A percentile compares a stretch with the other conserved stretches of the same genome.
These are phyloP conservation scores for Streblospio benedicti DNA, from an alignment of 1,140 invertebrate species.

Conservation along the genomic window DNA sequence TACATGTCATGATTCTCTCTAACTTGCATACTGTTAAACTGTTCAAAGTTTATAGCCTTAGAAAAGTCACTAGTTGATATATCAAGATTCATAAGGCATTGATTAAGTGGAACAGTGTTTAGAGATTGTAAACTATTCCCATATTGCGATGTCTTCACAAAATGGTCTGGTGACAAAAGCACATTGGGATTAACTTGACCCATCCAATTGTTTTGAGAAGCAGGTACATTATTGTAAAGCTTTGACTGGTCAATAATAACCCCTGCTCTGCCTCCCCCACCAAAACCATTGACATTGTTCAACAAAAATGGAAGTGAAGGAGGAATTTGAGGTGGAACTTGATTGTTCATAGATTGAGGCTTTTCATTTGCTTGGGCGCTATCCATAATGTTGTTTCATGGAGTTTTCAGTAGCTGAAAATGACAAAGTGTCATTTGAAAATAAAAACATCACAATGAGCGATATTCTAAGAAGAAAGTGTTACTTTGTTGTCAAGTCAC, in stretches of 20 bases:
- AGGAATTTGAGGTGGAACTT: too few relatives aligned
- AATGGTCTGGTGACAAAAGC: background rate
- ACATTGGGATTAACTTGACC: background rate
- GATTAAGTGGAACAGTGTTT: background rate
- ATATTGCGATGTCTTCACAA: background rate
- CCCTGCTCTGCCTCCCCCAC: too few relatives aligned
- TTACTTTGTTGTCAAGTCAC: background rate
- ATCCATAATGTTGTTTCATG: background rate
- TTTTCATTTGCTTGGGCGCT: background rate
- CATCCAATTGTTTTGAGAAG: background rate
- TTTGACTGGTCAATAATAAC: background rate
- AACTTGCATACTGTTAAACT: background rate
- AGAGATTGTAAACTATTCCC: background rate
- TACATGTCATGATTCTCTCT: background rate
- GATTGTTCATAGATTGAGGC: background rate
- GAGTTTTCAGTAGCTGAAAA: background rate
- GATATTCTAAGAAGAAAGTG: background rate
- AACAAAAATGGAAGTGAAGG: too few relatives aligned
- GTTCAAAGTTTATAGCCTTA: conserved; percentile 11
- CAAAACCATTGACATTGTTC: too few relatives aligned
- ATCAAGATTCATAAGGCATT: background rate
- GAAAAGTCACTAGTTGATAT: background rate
- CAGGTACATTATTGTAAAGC: background rate
- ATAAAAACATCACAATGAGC: background rate
- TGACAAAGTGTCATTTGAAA: background rate